A percentile compares a stretch with the other conserved stretches of the same genome.
These are phyloP conservation scores for Polyodon spathula DNA, from an alignment of 2,113 vertebrate species.

Conservation along the genomic window DNA sequence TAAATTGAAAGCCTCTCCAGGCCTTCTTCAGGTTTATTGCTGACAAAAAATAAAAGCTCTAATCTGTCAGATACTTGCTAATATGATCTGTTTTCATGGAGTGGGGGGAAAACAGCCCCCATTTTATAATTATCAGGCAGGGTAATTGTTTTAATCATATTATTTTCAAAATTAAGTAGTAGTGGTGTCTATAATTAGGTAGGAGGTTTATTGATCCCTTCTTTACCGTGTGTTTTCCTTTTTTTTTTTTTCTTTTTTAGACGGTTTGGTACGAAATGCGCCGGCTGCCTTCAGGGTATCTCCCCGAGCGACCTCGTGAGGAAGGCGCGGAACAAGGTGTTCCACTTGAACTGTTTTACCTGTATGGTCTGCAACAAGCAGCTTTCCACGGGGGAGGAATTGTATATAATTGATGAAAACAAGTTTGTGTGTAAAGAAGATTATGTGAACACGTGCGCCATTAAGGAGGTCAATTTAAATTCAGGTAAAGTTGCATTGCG, in stretches of 20 bases:
- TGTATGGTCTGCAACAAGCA: constrained; percentile 98
- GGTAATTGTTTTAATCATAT: constrained; percentile 18
- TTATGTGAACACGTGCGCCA: constrained; percentile 74
- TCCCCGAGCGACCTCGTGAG: constrained; percentile 90
- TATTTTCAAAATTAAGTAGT: constrained; percentile 11
- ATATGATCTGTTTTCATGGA: constrained; percentile 15
- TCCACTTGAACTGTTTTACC: constrained; percentile 96
- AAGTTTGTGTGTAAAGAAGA: constrained; percentile 98
- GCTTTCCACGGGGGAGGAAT: constrained; percentile 93
- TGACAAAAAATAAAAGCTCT: constrained; percentile 11
- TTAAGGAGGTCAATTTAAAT: constrained; percentile 88
- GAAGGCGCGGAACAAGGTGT: constrained; percentile 91
- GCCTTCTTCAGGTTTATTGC: constrained; percentile 11
- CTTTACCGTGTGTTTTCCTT: constrained; percentile 4
- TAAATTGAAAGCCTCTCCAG: constrained; percentile 18
- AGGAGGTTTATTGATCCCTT: background rate
- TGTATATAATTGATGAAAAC: constrained; percentile 94
- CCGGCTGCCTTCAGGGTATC: constrained; percentile 90
- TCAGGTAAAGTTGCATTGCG: constrained; percentile 66
- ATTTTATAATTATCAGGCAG: constrained; percentile 19
- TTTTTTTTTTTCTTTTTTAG: constrained; percentile 43
- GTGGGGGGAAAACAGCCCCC: constrained; percentile 4
- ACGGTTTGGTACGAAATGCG: constrained; percentile 93
- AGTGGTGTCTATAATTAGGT: constrained; percentile 7
- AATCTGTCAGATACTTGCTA: constrained; percentile 19